Evolutionary conservation across 2,797 vertebrate species (phyloP).

Genomic region (Sphaeramia orbicularis): DNA sequence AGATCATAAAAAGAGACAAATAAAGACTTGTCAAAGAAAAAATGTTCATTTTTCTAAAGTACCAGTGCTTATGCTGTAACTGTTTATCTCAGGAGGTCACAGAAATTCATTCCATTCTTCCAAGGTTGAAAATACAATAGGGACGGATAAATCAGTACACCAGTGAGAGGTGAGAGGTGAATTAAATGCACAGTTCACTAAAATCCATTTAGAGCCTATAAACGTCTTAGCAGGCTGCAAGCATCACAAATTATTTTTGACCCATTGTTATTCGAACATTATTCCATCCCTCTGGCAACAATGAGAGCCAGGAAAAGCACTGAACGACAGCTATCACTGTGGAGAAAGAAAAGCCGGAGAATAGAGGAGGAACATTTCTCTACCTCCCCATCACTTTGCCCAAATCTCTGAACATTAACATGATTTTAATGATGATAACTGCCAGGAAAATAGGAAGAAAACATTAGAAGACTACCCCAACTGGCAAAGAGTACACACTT

Average conservation of each 20-base stretch:
- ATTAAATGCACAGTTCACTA: conserved; percentile 53
- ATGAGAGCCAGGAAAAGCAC: conserved; percentile 37
- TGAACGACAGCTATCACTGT: neutral
- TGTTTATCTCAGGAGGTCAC: conserved; percentile 26
- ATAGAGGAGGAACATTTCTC: neutral
- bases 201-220: conserved; percentile 59
- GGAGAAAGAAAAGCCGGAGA: neutral
- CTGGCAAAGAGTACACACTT: neutral
- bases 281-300: conserved; percentile 41
- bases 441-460: conserved; percentile 26
- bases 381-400: neutral
- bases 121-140: conserved; percentile 42
- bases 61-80: conserved; percentile 14
- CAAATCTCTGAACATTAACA: neutral
- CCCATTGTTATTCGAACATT: conserved; percentile 51
- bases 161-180: conserved; percentile 39
- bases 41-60: conserved; percentile 35
- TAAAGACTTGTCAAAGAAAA: conserved; percentile 11
- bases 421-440: conserved; percentile 3
- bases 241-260: conserved; percentile 55
- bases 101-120: conserved; percentile 48
- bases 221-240: conserved; percentile 50
- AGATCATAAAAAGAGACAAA: neutral
- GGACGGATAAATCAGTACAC: conserved; percentile 41
- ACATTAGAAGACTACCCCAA: conserved; percentile 8